Percentiles rank a stretch among this genome's conserved stretches.
Conservation (phyloP, 1,140 invertebrate species). For the Micrasema minimum region DNA sequence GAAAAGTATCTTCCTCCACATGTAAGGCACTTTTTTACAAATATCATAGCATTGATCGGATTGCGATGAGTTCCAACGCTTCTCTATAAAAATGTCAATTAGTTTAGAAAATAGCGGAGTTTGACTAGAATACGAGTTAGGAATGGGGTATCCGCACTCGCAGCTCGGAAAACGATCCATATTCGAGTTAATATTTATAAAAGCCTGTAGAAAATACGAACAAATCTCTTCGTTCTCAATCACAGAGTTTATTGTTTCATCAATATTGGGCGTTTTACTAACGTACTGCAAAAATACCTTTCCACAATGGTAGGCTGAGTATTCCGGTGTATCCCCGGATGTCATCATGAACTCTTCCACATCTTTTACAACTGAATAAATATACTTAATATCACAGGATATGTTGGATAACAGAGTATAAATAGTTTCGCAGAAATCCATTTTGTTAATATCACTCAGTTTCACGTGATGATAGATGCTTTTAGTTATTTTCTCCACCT, state of each 20-base stretch:
- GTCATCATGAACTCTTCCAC: constrained; percentile 61
- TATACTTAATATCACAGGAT: constrained; percentile 63
- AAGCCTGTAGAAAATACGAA: constrained; percentile 65
- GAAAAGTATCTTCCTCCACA: constrained; percentile 68
- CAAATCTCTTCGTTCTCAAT: constrained; percentile 61
- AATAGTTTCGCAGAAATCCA: constrained; percentile 53
- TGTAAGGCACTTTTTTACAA: constrained; percentile 69
- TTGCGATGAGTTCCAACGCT: constrained; percentile 61
- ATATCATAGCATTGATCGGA: constrained; percentile 65
- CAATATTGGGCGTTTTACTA: constrained; percentile 55
- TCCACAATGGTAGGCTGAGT: constrained; percentile 60
- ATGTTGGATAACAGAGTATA: constrained; percentile 59
- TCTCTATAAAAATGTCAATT: constrained; percentile 64
- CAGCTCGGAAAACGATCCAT: constrained; percentile 59
- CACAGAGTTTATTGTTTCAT: constrained; percentile 57
- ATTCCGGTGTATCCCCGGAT: constrained; percentile 57
- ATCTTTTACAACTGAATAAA: constrained; percentile 60
- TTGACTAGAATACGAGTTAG: constrained; percentile 60
- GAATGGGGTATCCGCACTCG: constrained; percentile 64
- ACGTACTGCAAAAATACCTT: constrained; percentile 63
- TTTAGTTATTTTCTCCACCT: constrained; percentile 38
- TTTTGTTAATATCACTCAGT: constrained; percentile 42
- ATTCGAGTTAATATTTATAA: constrained; percentile 63
- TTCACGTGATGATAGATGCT: constrained; percentile 45
- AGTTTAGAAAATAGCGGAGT: constrained; percentile 60